A percentile compares a stretch with the other conserved stretches of the same genome.
Evolutionary conservation across 2,888 invertebrate genomes (phyloP).

Genomic region (Drosophila robusta): DNA sequence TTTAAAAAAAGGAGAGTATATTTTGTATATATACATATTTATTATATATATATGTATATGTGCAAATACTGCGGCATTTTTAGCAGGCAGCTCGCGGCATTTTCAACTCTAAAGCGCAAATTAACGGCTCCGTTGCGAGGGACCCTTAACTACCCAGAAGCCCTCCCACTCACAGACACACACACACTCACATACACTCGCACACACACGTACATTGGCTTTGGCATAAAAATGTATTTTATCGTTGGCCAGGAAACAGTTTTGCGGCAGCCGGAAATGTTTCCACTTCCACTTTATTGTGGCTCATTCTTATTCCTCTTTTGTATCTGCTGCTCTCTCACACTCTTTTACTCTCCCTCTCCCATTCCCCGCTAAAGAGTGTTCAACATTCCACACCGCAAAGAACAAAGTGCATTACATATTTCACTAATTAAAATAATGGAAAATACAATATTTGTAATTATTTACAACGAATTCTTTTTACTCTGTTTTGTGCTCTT

Average conservation of each 20-base stretch:
- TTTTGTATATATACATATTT: constrained; percentile 8
- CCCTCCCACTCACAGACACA: constrained; percentile 17
- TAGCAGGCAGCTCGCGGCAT: constrained; percentile 19
- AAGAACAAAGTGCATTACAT: constrained; percentile 69
- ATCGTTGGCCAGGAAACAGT: constrained; percentile 80
- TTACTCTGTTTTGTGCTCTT: constrained; percentile 7
- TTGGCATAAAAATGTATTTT: constrained; percentile 78
- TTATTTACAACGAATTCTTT: constrained; percentile 50
- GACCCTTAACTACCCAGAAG: constrained; percentile 18
- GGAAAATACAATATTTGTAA: constrained; percentile 67
- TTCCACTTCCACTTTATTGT: constrained; percentile 69
- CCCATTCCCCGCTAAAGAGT: constrained; percentile 24
- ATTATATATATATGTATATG: constrained; percentile 1
- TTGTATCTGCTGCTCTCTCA: constrained; percentile 30
- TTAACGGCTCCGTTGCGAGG: constrained; percentile 67
- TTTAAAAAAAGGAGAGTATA: constrained; percentile 46
- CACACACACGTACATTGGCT: constrained; percentile 55
- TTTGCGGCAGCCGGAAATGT: constrained; percentile 80
- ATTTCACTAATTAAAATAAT: constrained; percentile 79
- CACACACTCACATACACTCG: neutral
- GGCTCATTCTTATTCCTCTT: constrained; percentile 49
- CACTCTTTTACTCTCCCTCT: constrained; percentile 6
- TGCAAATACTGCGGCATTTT: constrained; percentile 34
- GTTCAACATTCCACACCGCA: constrained; percentile 35
- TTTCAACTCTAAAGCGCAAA: constrained; percentile 67